Evolutionary conservation across 2,888 invertebrate species (phyloP).

Genomic region (Conops quadrifasciatus): DNA sequence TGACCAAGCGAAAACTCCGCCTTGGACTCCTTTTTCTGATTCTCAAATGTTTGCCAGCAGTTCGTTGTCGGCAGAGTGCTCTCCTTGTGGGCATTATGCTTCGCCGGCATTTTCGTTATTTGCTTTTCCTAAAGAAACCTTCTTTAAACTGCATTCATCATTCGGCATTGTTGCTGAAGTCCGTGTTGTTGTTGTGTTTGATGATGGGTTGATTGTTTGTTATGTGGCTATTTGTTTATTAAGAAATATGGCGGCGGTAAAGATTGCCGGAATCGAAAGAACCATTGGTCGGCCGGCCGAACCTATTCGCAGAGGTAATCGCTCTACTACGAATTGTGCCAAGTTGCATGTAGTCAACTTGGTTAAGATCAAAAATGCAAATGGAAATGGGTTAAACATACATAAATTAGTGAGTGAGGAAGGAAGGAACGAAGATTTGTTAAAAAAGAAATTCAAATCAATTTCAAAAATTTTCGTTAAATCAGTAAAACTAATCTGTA

Average conservation of each 20-base stretch:
- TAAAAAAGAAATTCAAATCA: too few species aligned
- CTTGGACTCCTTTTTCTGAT: neutral
- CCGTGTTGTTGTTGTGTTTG: slow-evolving; percentile 14
- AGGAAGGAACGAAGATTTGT: too few species aligned
- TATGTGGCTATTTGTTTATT: slow-evolving; percentile 24
- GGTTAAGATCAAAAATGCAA: too few species aligned
- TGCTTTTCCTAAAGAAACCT: slow-evolving; percentile 24
- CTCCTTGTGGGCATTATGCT: neutral
- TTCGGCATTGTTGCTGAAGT: neutral
- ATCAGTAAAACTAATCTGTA: too few species aligned
- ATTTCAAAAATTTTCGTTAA: too few species aligned
- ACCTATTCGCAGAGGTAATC: too few species aligned
- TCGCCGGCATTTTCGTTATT: slow-evolving; percentile 31
- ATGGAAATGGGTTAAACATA: too few species aligned
- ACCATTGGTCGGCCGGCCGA: neutral
- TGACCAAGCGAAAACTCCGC: slow-evolving; percentile 35
- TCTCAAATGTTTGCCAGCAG: too few species aligned
- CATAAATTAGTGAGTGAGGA: too few species aligned
- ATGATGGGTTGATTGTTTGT: slow-evolving; percentile 10
- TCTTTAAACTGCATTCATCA: slow-evolving; percentile 18
- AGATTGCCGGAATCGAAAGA: neutral
- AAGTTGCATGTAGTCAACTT: too few species aligned
- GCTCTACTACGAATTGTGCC: too few species aligned
- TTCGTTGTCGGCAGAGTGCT: too few species aligned
- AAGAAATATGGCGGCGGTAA: slow-evolving; percentile 34